Evolutionary conservation across 2,113 vertebrate species (phyloP), one percentile per base, ranked within the genome.

Genomic region (Circaetus cinerascens): DNA sequence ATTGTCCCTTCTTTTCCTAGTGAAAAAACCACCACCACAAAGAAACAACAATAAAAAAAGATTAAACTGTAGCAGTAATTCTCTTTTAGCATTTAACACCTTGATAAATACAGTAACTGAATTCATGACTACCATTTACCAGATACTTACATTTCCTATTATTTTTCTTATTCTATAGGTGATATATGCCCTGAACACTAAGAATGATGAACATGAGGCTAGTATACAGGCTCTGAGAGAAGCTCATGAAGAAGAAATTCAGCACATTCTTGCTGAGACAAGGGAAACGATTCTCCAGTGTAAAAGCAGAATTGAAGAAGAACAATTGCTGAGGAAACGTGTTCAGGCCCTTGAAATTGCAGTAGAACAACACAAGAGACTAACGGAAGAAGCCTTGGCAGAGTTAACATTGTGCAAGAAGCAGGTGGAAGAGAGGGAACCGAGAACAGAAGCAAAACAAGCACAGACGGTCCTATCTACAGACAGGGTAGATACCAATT

Each of bases 161-260:
- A 25, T 91, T 96, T 89, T 93, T 91, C 93, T 62, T 67, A n/a
- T 81, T 83, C 5, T 2, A 5, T 86, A 99, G 99, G 99, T 99
- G 92, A 99, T 99, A 88, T 99, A 99, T 90, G 98, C 99, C 56
- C 97, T 99, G 92, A 99, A 99, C 97, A 98, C 98, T 62, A 99
- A 99, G 96, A 99, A 99, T 94, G 99, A 99, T 86, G 99, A 99
- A 94, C 98, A 99, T 2, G 99, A 99, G 95, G 98, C 98, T 53
- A 98, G 97, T 76, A 85, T 99, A 90, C 98, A 99, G 95, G 97
- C 99, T 40, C 93, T 99, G 89, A 98, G 96, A 78, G 98, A 99
- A 38, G 98, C 98, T 36, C 99, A 99, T 89, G 98, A 98, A 60
- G 97, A 99, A 91, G 99, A 99, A 94, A 97, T 99, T 86, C 98